Percentiles rank a stretch among this genome's conserved stretches.
phyloP scores from a whole-genome alignment of 2,888 invertebrate species.

The Heliconius erato region DNA sequence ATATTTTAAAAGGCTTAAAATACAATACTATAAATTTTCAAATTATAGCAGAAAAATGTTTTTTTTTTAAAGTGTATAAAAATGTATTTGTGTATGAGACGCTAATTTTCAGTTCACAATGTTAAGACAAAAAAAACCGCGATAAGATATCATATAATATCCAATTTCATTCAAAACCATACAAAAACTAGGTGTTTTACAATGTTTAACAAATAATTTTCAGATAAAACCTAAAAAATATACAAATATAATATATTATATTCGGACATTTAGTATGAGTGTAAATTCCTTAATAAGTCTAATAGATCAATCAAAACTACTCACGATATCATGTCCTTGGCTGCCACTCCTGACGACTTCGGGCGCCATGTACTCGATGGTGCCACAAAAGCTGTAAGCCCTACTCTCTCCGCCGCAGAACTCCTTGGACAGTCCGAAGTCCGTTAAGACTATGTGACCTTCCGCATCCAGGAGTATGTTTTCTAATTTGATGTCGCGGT shows the following conservation, averaged over 20 bases:
- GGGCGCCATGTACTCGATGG: conserved; percentile 99
- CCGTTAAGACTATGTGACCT: conserved; percentile 98
- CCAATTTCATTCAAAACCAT: not conserved
- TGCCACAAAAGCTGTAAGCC: conserved; percentile 99
- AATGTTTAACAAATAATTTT: not conserved
- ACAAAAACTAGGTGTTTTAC: not conserved
- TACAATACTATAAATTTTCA: not conserved
- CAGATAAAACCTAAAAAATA: not conserved
- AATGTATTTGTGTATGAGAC: not conserved
- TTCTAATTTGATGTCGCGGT: conserved; percentile 98
- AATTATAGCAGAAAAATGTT: not conserved
- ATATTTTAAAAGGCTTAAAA: not conserved
- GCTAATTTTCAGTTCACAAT: not conserved
- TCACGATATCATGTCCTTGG: conserved; percentile 97
- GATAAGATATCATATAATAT: not conserved
- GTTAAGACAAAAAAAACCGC: not conserved
- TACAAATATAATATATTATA: no score
- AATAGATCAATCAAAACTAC: conserved; percentile 70
- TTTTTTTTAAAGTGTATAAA: not conserved
- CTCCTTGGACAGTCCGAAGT: conserved; percentile 99
- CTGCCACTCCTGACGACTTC: conserved; percentile 93
- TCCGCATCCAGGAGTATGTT: conserved; percentile 97
- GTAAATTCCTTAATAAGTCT: not conserved
- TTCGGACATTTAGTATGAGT: no score
- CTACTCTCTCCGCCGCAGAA: conserved; percentile 91